Conservation (phyloP, 2,888 invertebrate genomes). For the Lasioglossum morio region DNA sequence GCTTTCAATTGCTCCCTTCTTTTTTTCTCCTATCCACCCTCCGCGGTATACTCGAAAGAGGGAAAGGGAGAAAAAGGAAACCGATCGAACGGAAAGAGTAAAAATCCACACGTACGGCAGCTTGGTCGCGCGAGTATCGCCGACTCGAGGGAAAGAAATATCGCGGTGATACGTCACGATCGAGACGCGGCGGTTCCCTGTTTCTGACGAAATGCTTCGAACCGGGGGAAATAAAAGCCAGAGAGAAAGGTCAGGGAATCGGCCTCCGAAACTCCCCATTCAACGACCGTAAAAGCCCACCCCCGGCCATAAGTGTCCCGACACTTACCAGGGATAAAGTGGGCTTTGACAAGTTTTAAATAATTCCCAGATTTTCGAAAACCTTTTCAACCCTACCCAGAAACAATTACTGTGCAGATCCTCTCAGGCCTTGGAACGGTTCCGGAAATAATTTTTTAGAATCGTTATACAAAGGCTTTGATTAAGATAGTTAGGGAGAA, state of each 20-base stretch:
- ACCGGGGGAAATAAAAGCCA: conserved; percentile 26
- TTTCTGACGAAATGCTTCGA: conserved; percentile 40
- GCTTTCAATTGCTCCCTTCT: conserved; percentile 72
- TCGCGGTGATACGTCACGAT: conserved; percentile 62
- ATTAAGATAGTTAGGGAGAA: no score
- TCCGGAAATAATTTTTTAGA: neutral
- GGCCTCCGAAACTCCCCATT: neutral
- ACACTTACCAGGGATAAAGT: neutral
- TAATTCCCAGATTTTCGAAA: conserved; percentile 2
- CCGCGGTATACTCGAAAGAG: neutral
- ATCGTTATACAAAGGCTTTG: no score
- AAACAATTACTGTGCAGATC: neutral
- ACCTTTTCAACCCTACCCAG: neutral
- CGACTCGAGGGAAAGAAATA: conserved; percentile 47
- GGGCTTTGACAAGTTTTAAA: neutral
- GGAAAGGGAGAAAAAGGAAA: conserved; percentile 34
- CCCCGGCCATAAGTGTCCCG: neutral
- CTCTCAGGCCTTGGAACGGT: neutral
- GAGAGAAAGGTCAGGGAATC: conserved; percentile 55
- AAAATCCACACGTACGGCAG: conserved; percentile 53
- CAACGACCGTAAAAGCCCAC: neutral
- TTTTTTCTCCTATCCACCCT: conserved; percentile 42
- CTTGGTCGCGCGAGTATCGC: conserved; percentile 42
- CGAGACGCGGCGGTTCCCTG: conserved; percentile 29
- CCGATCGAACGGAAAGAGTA: conserved; percentile 57